Evolutionary conservation across 2,113 vertebrate genomes (phyloP).

Genomic region (Emydura subglobosa): DNA sequence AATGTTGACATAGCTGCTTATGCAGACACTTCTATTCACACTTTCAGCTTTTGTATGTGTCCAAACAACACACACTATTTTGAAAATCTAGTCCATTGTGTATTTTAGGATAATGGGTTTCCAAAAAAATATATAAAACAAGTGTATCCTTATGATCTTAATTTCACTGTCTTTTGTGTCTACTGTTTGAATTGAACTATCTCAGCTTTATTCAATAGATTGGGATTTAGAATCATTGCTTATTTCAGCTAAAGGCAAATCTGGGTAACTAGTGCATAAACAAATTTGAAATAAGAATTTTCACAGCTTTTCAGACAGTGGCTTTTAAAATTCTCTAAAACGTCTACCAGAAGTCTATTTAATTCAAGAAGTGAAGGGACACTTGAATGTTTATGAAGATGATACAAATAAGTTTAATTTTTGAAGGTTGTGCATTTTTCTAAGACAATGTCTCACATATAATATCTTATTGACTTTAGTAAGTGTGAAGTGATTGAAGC

Average conservation of each 20-base stretch:
- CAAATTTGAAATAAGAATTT: constrained; percentile 51
- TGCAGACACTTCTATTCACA: not conserved
- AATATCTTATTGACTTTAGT: constrained; percentile 60
- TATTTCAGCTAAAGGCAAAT: constrained; percentile 9
- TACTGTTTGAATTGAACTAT: constrained; percentile 30
- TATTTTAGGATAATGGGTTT: not conserved
- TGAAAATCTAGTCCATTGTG: not conserved
- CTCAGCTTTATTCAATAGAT: constrained; percentile 24
- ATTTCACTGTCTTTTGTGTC: not conserved
- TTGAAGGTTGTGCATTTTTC: constrained; percentile 55
- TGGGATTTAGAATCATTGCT: constrained; percentile 43
- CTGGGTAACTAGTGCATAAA: constrained; percentile 28
- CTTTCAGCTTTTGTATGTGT: not conserved
- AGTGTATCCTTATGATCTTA: not conserved
- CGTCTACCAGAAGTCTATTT: constrained; percentile 45
- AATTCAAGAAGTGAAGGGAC: constrained; percentile 40
- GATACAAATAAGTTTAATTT: constrained; percentile 47
- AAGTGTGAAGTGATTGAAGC: constrained; percentile 69
- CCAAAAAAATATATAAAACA: not conserved
- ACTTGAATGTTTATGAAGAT: constrained; percentile 57
- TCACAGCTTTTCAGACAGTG: constrained; percentile 43
- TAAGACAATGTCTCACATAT: constrained; percentile 35
- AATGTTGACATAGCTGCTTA: not conserved
- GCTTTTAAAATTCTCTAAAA: constrained; percentile 51
- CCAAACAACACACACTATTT: not conserved